phyloP scores from a whole-genome alignment of 1,140 invertebrate genomes.

The Macrobrachium nipponense region DNA sequence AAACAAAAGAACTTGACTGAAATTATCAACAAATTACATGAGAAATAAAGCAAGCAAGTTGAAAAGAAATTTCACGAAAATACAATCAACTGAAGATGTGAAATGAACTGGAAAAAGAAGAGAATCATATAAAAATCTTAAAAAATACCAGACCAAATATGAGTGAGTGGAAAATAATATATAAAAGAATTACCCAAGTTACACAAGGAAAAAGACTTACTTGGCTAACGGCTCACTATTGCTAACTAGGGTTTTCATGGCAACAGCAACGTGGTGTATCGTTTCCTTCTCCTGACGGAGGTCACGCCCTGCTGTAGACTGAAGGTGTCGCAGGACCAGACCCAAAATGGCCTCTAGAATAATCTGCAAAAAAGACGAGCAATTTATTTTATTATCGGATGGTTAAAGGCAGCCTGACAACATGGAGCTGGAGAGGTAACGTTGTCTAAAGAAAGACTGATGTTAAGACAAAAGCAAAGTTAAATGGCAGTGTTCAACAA shows the following conservation, averaged over 20 bases:
- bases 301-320: slow-evolving; percentile 57
- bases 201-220: slow-evolving; percentile 71
- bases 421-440: background rate
- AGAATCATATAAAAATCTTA: no score
- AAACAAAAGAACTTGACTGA: no score
- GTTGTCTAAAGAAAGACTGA: background rate
- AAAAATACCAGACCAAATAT: background rate
- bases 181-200: background rate
- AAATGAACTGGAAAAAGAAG: no score
- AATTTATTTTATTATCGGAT: background rate
- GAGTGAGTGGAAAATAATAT: background rate
- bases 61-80: no score
- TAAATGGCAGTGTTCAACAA: no score
- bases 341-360: slow-evolving; percentile 97
- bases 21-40: no score
- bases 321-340: slow-evolving; percentile 93
- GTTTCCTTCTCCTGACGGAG: slow-evolving; percentile 84
- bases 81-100: no score
- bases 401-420: no score
- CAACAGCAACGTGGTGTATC: slow-evolving; percentile 92
- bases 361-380: slow-evolving; percentile 65
- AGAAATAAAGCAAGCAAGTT: no score
- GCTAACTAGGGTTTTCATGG: slow-evolving; percentile 95
- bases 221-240: slow-evolving; percentile 96
- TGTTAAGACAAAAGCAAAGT: no score